Percentiles rank a stretch among this genome's conserved stretches.
These are phyloP conservation scores for Cosmopolites sordidus DNA, from an alignment of 2,888 invertebrate genomes.

Conservation along the genomic window DNA sequence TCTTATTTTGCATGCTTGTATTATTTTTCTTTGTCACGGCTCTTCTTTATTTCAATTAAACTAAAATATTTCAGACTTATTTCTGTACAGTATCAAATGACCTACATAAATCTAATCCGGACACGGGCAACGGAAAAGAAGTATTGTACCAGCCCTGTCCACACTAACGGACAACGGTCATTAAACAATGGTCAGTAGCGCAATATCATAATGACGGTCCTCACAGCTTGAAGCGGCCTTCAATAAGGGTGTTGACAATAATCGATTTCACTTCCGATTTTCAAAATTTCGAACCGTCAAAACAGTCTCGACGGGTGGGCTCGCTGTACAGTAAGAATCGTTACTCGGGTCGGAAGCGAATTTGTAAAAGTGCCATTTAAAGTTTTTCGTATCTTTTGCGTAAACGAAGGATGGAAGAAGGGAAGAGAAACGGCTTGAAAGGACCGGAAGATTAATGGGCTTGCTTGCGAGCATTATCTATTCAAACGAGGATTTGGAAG, in stretches of 20 bases:
- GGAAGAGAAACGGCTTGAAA: too few species aligned
- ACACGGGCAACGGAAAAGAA: too few species aligned
- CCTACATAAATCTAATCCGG: too few species aligned
- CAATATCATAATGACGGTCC: slow-evolving; percentile 35
- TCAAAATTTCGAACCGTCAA: slow-evolving; percentile 30
- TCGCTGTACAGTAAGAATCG: neutral
- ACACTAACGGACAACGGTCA: slow-evolving; percentile 22
- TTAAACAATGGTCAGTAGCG: slow-evolving; percentile 16
- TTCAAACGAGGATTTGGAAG: too few species aligned
- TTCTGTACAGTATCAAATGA: too few species aligned
- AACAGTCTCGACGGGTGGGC: slow-evolving; percentile 35
- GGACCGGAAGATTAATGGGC: too few species aligned
- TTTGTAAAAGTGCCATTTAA: slow-evolving; percentile 22
- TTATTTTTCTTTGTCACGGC: too few species aligned
- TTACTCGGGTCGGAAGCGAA: slow-evolving; percentile 18
- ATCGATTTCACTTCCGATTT: slow-evolving; percentile 41
- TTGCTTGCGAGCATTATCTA: too few species aligned
- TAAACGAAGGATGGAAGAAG: too few species aligned
- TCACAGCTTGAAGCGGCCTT: slow-evolving; percentile 37
- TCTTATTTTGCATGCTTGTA: too few species aligned
- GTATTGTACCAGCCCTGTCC: slow-evolving; percentile 5
- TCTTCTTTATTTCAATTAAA: too few species aligned
- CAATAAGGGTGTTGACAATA: slow-evolving; percentile 44
- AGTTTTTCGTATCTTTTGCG: slow-evolving; percentile 12
- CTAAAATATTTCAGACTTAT: too few species aligned